Conservation (phyloP, 2,113 vertebrate genomes). For the Collichthys lucidus region DNA sequence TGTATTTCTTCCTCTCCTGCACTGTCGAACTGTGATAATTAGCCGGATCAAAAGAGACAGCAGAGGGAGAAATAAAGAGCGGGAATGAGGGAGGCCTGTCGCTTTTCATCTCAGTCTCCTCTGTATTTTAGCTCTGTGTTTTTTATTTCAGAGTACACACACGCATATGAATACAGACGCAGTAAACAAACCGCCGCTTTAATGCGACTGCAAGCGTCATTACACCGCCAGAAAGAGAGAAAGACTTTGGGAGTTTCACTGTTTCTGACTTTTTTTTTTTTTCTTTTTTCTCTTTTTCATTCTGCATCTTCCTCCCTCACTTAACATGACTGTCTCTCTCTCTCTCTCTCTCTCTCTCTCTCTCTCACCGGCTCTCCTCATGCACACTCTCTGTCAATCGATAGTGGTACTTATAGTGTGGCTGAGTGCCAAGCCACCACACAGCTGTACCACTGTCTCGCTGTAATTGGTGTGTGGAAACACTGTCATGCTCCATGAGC, state of each 20-base stretch:
- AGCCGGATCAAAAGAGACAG: conserved; percentile 63
- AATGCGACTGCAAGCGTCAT: conserved; percentile 22
- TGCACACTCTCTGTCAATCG: conserved; percentile 61
- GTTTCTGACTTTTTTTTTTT: not conserved
- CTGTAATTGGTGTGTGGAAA: conserved; percentile 81
- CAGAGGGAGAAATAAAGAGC: conserved; percentile 41
- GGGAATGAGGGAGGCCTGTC: conserved; percentile 61
- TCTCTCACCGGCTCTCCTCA: conserved; percentile 33
- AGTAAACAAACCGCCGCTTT: conserved; percentile 42
- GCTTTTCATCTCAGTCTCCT: conserved; percentile 50
- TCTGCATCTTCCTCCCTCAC: conserved; percentile 35
- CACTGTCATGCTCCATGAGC: conserved; percentile 77
- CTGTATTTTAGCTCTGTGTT: conserved; percentile 15
- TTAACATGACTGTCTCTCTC: conserved; percentile 36
- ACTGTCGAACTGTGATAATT: conserved; percentile 72
- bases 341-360: conserved; percentile 41
- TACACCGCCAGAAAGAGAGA: conserved; percentile 8
- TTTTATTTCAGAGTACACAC: not conserved
- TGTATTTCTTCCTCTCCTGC: conserved; percentile 50
- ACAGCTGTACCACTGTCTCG: conserved; percentile 72
- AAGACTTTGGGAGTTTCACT: conserved; percentile 8
- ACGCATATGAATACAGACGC: conserved; percentile 13
- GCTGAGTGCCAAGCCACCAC: conserved; percentile 74
- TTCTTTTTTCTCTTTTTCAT: conserved; percentile 16
- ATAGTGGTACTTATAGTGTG: conserved; percentile 74